phyloP scores from a whole-genome alignment of 2,888 invertebrate species.

The Acanthacorydalis orientalis region DNA sequence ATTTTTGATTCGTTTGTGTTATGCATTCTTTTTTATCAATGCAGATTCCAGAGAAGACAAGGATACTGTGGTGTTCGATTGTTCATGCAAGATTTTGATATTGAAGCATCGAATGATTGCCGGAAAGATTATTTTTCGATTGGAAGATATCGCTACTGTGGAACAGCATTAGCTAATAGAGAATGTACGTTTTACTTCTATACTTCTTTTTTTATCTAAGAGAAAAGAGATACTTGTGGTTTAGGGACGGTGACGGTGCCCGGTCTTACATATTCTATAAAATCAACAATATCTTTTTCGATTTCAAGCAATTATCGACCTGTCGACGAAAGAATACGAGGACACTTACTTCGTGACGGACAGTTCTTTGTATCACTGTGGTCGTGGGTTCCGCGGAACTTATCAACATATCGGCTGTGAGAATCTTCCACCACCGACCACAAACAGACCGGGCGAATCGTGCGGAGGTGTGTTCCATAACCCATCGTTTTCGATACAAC shows the following conservation, averaged over 20 bases:
- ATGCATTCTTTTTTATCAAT: slow-evolving; percentile 11
- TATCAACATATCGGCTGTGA: slow-evolving; percentile 25
- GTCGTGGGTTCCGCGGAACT: slow-evolving; percentile 26
- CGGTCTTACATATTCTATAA: slow-evolving; percentile 22
- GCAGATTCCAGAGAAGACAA: slow-evolving; percentile 24
- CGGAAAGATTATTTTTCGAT: slow-evolving; percentile 26
- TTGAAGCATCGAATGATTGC: slow-evolving; percentile 25
- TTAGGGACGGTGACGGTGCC: too few species aligned
- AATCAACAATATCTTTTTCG: slow-evolving; percentile 13
- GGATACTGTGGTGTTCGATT: slow-evolving; percentile 25
- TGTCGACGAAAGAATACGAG: slow-evolving; percentile 17
- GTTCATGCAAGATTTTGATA: slow-evolving; percentile 26
- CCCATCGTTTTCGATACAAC: too few species aligned
- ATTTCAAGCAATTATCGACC: slow-evolving; percentile 21
- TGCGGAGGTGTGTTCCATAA: too few species aligned
- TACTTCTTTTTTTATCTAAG: too few species aligned
- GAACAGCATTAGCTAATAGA: slow-evolving; percentile 20
- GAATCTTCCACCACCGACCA: slow-evolving; percentile 9
- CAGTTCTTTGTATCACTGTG: slow-evolving; percentile 16
- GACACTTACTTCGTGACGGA: slow-evolving; percentile 26
- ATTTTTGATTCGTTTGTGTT: too few species aligned
- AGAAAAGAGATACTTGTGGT: too few species aligned
- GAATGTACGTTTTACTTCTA: slow-evolving; percentile 19
- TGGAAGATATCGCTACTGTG: slow-evolving; percentile 24
- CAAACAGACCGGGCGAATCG: neutral